Evolutionary conservation across 1,140 invertebrate species (phyloP).

Genomic region (Lepidurus couesii): DNA sequence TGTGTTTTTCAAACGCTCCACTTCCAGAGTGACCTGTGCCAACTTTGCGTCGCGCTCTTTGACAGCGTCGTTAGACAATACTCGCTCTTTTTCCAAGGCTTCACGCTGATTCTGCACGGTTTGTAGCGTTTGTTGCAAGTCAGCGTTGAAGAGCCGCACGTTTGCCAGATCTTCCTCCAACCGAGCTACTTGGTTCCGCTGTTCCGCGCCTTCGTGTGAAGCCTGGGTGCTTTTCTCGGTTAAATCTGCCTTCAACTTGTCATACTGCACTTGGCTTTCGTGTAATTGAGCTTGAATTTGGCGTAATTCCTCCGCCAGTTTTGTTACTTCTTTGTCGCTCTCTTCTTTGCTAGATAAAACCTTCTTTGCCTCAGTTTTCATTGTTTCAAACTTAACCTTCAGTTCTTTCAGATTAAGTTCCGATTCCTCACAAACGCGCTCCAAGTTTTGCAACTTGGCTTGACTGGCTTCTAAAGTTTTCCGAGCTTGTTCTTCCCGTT

Average conservation of each 20-base stretch:
- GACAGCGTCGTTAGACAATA: conserved; percentile 13
- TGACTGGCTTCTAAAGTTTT: conserved; percentile 38
- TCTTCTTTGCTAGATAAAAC: background rate
- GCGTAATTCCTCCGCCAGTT: background rate
- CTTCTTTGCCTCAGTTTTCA: background rate
- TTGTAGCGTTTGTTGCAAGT: background rate
- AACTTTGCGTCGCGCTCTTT: conserved; percentile 23
- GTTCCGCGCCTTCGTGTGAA: conserved; percentile 6
- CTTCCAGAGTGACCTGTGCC: conserved; percentile 42
- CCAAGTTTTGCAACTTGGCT: background rate
- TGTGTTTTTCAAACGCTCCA: conserved; percentile 41
- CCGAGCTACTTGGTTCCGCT: conserved; percentile 34
- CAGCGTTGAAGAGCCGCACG: conserved; percentile 40
- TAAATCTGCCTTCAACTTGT: background rate
- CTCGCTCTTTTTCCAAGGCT: conserved; percentile 5
- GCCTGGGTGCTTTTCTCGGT: background rate
- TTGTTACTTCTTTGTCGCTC: background rate
- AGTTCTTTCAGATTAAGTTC: background rate
- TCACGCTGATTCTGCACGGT: conserved; percentile 6
- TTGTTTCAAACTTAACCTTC: background rate
- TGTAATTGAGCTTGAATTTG: background rate
- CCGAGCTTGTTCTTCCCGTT: conserved; percentile 48
- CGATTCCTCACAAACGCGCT: background rate
- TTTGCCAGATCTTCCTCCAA: conserved; percentile 43
- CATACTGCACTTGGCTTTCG: background rate